These are phyloP conservation scores for Gila orcuttii DNA, from an alignment of 2,113 vertebrate genomes.

Conservation along the genomic window DNA sequence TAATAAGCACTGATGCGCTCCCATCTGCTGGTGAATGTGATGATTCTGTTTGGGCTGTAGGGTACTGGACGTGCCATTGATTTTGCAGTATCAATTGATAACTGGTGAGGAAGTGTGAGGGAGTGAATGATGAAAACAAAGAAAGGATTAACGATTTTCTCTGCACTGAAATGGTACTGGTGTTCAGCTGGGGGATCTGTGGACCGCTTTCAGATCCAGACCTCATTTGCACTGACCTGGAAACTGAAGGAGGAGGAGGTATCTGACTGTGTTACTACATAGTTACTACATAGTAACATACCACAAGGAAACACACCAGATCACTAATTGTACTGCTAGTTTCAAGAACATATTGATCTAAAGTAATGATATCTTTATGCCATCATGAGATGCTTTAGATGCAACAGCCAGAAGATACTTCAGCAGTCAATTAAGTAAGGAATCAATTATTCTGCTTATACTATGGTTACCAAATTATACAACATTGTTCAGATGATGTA, in stretches of 20 bases:
- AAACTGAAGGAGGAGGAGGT: background rate
- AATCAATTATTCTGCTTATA: no score
- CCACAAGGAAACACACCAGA: background rate
- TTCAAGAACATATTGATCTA: background rate
- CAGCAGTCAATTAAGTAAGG: no score
- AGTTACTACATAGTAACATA: background rate
- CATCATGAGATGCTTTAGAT: background rate
- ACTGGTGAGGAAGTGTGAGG: slow-evolving; percentile 32
- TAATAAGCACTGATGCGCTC: slow-evolving; percentile 48
- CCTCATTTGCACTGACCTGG: slow-evolving; percentile 23
- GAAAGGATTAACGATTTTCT: slow-evolving; percentile 52
- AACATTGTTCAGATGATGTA: no score
- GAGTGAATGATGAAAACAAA: slow-evolving; percentile 47
- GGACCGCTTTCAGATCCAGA: background rate
- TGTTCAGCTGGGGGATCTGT: slow-evolving; percentile 12
- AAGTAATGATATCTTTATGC: background rate
- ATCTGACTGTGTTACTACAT: background rate
- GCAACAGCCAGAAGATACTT: no score
- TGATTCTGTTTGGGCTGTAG: slow-evolving; percentile 50
- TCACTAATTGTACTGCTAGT: background rate
- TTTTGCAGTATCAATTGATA: slow-evolving; percentile 47
- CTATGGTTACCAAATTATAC: no score
- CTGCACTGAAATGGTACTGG: background rate
- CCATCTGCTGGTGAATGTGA: slow-evolving; percentile 44
- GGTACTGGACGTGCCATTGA: slow-evolving; percentile 47